phyloP scores from a whole-genome alignment of 2,797 vertebrate species.

The Microhierax caerulescens region DNA sequence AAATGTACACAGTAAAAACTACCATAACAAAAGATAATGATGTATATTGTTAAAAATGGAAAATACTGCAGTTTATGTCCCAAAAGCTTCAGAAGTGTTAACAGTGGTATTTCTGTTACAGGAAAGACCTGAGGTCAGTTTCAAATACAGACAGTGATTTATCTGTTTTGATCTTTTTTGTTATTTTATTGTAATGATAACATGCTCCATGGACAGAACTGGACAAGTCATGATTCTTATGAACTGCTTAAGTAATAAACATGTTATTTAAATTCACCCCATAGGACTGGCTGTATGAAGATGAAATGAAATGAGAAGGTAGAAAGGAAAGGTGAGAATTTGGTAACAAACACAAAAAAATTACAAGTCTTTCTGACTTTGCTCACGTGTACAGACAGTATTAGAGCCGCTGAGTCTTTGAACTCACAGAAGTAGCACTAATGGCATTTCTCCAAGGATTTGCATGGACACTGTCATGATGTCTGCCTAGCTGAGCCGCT shows the following conservation, averaged over 20 bases:
- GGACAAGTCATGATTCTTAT: neutral
- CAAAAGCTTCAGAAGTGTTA: neutral
- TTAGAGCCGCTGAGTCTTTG: neutral
- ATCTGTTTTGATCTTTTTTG: slow-evolving; percentile 20
- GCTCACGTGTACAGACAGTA: neutral
- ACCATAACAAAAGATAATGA: neutral
- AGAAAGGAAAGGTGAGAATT: neutral
- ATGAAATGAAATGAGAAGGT: neutral
- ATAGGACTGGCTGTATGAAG: neutral
- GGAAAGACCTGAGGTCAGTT: slow-evolving; percentile 6
- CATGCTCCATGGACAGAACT: slow-evolving; percentile 36
- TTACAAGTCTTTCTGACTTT: neutral
- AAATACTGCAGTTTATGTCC: neutral
- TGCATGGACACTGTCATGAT: neutral
- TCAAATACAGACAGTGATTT: neutral
- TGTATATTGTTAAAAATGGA: neutral
- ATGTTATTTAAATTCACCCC: neutral
- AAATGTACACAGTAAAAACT: neutral
- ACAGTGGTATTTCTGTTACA: neutral
- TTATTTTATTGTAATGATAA: slow-evolving; percentile 58
- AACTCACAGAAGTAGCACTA: neutral
- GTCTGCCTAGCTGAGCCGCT: neutral
- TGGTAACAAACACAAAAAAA: neutral
- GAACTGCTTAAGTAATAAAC: slow-evolving; percentile 23
- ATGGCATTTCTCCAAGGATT: neutral